Conservation (phyloP, 2,113 vertebrate genomes). For the Lucifuga dentata region DNA sequence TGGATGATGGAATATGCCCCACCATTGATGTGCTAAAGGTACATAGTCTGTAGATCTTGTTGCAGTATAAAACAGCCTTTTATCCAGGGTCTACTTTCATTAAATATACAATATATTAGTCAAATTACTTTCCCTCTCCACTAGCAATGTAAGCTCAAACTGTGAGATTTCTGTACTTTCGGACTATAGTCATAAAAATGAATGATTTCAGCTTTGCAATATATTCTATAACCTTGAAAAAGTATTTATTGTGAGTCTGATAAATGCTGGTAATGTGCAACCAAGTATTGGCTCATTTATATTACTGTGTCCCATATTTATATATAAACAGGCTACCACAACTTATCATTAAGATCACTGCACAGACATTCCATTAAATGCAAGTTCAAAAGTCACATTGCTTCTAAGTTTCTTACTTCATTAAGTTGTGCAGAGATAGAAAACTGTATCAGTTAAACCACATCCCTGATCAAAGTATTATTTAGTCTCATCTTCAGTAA, state of each 20-base stretch:
- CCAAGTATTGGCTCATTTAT: slow-evolving; percentile 60
- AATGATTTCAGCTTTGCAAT: slow-evolving; percentile 45
- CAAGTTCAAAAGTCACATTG: slow-evolving; percentile 52
- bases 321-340: slow-evolving; percentile 50
- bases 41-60: slow-evolving; percentile 44
- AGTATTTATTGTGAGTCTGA: slow-evolving; percentile 66
- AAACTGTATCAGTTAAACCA: slow-evolving; percentile 28
- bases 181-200: slow-evolving; percentile 48
- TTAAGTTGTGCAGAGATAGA: slow-evolving; percentile 31
- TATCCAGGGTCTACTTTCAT: slow-evolving; percentile 53
- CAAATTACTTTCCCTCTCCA: slow-evolving; percentile 59
- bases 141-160: slow-evolving; percentile 52
- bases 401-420: slow-evolving; percentile 39
- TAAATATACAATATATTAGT: slow-evolving; percentile 70
- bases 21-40: slow-evolving; percentile 29
- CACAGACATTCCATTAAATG: slow-evolving; percentile 63
- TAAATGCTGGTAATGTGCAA: slow-evolving; percentile 71
- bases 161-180: slow-evolving; percentile 69
- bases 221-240: slow-evolving; percentile 69
- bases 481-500: slow-evolving; percentile 19
- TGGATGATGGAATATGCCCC: slow-evolving; percentile 16
- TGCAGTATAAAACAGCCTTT: slow-evolving; percentile 60
- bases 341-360: slow-evolving; percentile 65
- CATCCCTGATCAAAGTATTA: slow-evolving; percentile 6
- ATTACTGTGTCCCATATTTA: slow-evolving; percentile 65